Conservation (phyloP, 2,113 vertebrate species). For the Indicator indicator region DNA sequence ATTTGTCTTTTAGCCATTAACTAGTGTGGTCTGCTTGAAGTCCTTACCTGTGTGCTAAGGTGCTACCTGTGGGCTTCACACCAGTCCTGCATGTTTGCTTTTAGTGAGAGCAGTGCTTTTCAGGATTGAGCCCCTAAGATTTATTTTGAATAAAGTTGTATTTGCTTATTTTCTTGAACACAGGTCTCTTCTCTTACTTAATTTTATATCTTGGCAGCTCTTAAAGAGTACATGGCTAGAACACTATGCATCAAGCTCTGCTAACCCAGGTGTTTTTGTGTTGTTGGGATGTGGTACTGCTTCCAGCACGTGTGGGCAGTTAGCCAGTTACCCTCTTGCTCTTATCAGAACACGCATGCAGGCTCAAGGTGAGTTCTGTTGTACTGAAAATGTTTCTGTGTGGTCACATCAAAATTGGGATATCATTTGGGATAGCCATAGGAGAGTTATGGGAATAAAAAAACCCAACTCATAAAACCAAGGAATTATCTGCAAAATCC, state of each 20-base stretch:
- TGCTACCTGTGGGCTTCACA: background rate
- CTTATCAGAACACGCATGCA: slow-evolving; percentile 94
- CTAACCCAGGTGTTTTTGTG: slow-evolving; percentile 89
- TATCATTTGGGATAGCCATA: background rate
- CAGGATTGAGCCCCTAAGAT: background rate
- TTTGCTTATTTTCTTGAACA: background rate
- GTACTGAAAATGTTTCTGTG: background rate
- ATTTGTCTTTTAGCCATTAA: background rate
- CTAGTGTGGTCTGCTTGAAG: background rate
- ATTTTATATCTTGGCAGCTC: slow-evolving; percentile 75
- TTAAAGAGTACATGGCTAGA: slow-evolving; percentile 90
- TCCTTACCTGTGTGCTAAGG: background rate
- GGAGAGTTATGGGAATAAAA: background rate
- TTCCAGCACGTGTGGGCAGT: slow-evolving; percentile 91
- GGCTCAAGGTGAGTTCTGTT: slow-evolving; percentile 84
- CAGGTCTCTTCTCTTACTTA: background rate
- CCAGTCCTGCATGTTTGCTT: no score
- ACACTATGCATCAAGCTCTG: slow-evolving; percentile 84
- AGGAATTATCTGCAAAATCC: background rate
- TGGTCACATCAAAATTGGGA: background rate
- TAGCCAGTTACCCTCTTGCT: slow-evolving; percentile 92
- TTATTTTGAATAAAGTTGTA: background rate
- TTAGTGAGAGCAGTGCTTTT: background rate
- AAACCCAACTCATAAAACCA: background rate
- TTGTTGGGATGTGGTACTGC: slow-evolving; percentile 88